A percentile compares a stretch with the other conserved stretches of the same genome.
phyloP scores from a whole-genome alignment of 1,140 invertebrate genomes.

The Drosophila auraria region DNA sequence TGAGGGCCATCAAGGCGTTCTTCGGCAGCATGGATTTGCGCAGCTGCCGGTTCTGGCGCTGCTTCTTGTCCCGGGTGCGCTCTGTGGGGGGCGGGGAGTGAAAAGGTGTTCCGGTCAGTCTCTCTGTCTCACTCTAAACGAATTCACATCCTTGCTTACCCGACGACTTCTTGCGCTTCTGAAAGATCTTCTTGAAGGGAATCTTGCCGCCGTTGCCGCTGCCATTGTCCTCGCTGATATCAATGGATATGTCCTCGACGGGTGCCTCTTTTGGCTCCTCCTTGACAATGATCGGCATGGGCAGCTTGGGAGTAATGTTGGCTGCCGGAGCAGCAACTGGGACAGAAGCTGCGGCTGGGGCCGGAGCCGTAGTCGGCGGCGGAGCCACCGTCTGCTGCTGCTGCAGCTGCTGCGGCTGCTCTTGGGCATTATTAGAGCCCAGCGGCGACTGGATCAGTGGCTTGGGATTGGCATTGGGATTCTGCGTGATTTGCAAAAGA shows the following conservation, averaged over 20 bases:
- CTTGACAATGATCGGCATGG: constrained; percentile 46
- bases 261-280: constrained; percentile 13
- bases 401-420: neutral
- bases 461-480: constrained; percentile 51
- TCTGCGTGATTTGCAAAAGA: constrained; percentile 50
- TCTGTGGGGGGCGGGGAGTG: constrained; percentile 36
- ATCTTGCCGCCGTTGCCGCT: constrained; percentile 61
- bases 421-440: neutral
- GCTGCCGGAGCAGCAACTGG: too few relatives aligned
- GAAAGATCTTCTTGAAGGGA: constrained; percentile 81
- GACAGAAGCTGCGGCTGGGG: too few relatives aligned
- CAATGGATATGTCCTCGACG: constrained; percentile 4
- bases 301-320: neutral
- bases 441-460: constrained; percentile 38
- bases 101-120: neutral
- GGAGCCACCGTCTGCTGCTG: neutral
- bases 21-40: constrained; percentile 90
- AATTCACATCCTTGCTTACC: constrained; percentile 43
- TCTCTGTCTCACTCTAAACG: neutral
- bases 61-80: constrained; percentile 86
- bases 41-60: constrained; percentile 89
- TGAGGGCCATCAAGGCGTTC: constrained; percentile 94
- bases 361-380: neutral
- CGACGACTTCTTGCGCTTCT: constrained; percentile 82
- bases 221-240: constrained; percentile 31